Evolutionary conservation across 2,113 vertebrate genomes (phyloP).

Genomic region (Arenaria interpres): DNA sequence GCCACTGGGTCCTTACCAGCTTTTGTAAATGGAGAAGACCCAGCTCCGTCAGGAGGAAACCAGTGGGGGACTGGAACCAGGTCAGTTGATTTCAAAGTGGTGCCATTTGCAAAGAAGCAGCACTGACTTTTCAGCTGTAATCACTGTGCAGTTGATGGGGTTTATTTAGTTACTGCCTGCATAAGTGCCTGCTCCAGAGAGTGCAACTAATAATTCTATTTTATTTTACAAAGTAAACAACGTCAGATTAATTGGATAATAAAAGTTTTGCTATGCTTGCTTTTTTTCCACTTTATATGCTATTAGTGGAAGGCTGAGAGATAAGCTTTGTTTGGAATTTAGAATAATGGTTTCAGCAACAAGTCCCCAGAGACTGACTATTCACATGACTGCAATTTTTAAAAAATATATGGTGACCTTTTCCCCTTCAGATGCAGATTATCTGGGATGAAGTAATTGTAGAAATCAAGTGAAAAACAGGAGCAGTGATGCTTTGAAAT

Average conservation of each 20-base stretch:
- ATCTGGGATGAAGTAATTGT: not conserved
- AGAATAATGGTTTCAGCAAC: not conserved
- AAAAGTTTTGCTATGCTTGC: slow-evolving; percentile 34
- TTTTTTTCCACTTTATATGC: not conserved
- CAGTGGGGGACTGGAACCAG: not conserved
- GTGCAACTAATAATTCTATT: not conserved
- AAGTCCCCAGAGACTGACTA: not conserved
- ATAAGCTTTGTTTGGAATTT: slow-evolving; percentile 31
- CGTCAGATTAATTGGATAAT: slow-evolving; percentile 20
- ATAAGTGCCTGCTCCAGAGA: not conserved
- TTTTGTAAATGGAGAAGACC: not conserved
- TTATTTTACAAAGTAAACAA: not conserved
- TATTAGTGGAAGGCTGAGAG: not conserved
- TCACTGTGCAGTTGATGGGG: fast-evolving
- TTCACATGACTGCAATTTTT: not conserved
- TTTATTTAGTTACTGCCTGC: not conserved
- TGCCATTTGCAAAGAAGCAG: not conserved
- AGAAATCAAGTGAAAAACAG: not conserved
- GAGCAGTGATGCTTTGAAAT: not conserved
- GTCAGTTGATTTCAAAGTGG: not conserved
- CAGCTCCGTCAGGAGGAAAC: not conserved
- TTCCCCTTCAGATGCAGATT: not conserved
- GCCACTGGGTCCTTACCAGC: not conserved
- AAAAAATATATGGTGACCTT: not conserved
- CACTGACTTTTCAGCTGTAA: not conserved